Percentiles rank a stretch among this genome's conserved stretches.
phyloP scores from a whole-genome alignment of 2,113 vertebrate species.

The Cromileptes altivelis region DNA sequence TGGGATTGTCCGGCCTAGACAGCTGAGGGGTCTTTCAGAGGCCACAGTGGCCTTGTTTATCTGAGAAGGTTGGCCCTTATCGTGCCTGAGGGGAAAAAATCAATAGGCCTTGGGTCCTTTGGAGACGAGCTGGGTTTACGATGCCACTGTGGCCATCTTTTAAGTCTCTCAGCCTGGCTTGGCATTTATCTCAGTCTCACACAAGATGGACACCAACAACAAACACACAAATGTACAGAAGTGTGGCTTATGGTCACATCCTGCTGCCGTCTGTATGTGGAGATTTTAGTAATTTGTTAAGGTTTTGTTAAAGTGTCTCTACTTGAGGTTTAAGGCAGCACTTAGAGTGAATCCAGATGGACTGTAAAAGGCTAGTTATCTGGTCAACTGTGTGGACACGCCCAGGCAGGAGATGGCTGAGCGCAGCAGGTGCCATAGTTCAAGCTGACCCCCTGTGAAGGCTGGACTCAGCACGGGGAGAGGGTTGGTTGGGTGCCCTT shows the following conservation, averaged over 20 bases:
- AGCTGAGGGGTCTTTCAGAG: slow-evolving; percentile 76
- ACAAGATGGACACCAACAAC: slow-evolving; percentile 63
- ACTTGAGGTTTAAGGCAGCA: background rate
- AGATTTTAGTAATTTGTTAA: slow-evolving; percentile 9
- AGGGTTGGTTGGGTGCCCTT: slow-evolving; percentile 17
- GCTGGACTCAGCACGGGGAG: slow-evolving; percentile 6
- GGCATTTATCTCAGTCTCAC: slow-evolving; percentile 73
- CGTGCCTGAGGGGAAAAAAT: slow-evolving; percentile 76
- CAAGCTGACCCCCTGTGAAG: slow-evolving; percentile 34
- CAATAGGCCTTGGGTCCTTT: slow-evolving; percentile 78
- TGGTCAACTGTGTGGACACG: slow-evolving; percentile 23
- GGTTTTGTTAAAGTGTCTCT: slow-evolving; percentile 11
- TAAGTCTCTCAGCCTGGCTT: slow-evolving; percentile 61
- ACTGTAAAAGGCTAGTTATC: slow-evolving; percentile 26
- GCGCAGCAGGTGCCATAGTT: slow-evolving; percentile 44
- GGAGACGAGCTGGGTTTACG: slow-evolving; percentile 75
- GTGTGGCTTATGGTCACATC: background rate
- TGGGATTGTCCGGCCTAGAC: slow-evolving; percentile 69
- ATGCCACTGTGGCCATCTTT: slow-evolving; percentile 77
- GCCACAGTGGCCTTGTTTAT: slow-evolving; percentile 82
- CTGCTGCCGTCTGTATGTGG: background rate
- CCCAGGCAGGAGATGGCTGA: slow-evolving; percentile 22
- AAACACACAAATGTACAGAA: slow-evolving; percentile 4
- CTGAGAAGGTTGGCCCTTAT: slow-evolving; percentile 80
- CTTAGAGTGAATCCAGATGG: background rate